Percentiles rank a stretch among this genome's conserved stretches.
phyloP scores from a whole-genome alignment of 1,140 invertebrate species.

The Ceratosolen fusciceps region DNA sequence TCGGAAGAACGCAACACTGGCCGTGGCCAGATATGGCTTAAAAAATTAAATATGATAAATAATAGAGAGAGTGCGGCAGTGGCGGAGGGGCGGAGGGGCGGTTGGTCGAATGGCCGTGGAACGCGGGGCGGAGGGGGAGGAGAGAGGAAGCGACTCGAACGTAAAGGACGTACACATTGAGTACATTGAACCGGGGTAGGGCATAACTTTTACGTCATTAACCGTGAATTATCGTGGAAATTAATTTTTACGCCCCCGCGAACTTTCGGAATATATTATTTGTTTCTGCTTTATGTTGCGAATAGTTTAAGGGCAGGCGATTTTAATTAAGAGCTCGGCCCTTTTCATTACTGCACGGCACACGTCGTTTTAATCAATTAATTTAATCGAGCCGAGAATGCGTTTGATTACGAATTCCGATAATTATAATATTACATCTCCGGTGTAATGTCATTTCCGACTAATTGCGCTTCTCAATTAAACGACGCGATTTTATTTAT shows the following conservation, averaged over 20 bases:
- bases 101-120: no score
- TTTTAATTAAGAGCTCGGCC: background rate
- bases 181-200: no score
- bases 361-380: background rate
- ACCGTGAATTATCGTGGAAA: background rate
- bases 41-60: background rate
- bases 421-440: background rate
- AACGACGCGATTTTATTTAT: no score
- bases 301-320: background rate
- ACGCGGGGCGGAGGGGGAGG: no score
- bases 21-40: background rate
- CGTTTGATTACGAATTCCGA: background rate
- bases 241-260: conserved; percentile 1
- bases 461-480: no score
- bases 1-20: background rate
- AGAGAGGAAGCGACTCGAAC: no score
- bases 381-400: background rate
- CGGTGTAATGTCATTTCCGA: no score
- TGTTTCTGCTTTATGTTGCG: background rate
- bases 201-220: background rate
- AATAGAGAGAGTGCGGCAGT: background rate
- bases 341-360: background rate
- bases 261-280: background rate
- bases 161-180: conserved; percentile 17
- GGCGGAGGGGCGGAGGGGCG: background rate